Base-by-base conservation (phyloP, 2,888 invertebrate species). In the Amblyjoppa fuscipennis region DNA sequence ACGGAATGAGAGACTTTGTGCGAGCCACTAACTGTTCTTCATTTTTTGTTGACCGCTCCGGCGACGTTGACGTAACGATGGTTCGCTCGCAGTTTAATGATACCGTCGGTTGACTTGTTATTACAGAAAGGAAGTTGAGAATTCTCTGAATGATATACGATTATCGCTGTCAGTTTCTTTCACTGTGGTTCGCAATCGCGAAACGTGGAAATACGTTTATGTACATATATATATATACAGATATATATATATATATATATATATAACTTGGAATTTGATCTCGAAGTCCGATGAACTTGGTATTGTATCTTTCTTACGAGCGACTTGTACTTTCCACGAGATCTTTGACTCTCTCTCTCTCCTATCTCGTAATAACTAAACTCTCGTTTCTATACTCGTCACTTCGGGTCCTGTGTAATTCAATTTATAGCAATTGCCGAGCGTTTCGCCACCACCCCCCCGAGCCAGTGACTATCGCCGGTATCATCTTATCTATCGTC, bases 401-500 rank as follows among this genome's bases (percentile, higher is more conserved):
- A 76, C 49, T 75, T 69, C 11, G 7, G 66, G 49, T 80, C 74
- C 80, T 71, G 68, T 76, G 81, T 88, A 87, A 76, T 89, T 87
- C 85, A 89, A 90, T 92, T 91, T 92, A 92, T 92, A 92, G 78
- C 77, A 59, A 85, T 81, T 84, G 64, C 85, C 73, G 85, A 68
- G 20, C 81, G 77, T 81, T 25, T 16, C 66, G 56, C 61, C 66
- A 68, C 66, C 56, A 71, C 80, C 78, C 88, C 85, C 85, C 84
- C 51, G 81, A 71, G 56, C 79, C 76, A 75, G 7, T 76, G 75
- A 66, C 79, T 76, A 82, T 75, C 68, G 13, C 25, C 16, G 53
- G 51, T 56, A 25, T 81, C 75, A 49, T 79, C 83, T 85, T 85
- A 83, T 85, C 82, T 66, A 61, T 77, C 75, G 64, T 64, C 64